Evolutionary conservation across 2,888 invertebrate genomes (phyloP), one percentile per base, ranked within the genome.

Genomic region (Heliconius sara): DNA sequence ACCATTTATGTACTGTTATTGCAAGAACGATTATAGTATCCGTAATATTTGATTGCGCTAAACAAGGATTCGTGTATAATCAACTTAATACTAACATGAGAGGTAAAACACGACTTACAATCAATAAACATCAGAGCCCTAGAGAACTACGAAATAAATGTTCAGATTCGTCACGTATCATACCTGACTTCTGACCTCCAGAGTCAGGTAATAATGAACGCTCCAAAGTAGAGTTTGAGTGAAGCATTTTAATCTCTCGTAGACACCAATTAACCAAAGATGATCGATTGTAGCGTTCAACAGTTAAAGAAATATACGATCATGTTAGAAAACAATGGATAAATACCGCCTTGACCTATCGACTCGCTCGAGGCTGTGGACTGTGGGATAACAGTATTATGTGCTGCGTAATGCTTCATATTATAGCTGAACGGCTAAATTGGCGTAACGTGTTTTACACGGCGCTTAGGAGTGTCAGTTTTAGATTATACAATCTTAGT

Each of bases 281-380:
- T 82, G 84, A 84, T 83, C 78, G 76, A 84, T 83, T 79, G 76
- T 75, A 81, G 71, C 80, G 79, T 78, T 76, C 77, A 57, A 76
- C 60, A 76, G 60, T 68, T 47, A 65, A 73, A 78, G 76, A 76
- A 78, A 34, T 77, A 79, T 83, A 83, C 82, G 80, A 71, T 81
- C 79, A 57, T 75, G 77, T 80, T 87, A 83, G 87, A 89, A 88
- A 91, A 93, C 91, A 92, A 92, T 91, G 89, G 84, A 84, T 83
- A 82, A 87, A 84, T 82, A 84, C 43, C 84, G 86, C 93, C 93
- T 93, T 94, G 93, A 92, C 92, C 92, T 92, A 91, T 92, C 84
- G 84, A 85, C 84, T 84, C 84, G 86, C 87, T 83, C 90, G 89
- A 92, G 91, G 92, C 87, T 88, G 85, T 34, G 60, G 60, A 57